Evolutionary conservation across 2,113 vertebrate species (phyloP).

Genomic region (Albula goreensis): DNA sequence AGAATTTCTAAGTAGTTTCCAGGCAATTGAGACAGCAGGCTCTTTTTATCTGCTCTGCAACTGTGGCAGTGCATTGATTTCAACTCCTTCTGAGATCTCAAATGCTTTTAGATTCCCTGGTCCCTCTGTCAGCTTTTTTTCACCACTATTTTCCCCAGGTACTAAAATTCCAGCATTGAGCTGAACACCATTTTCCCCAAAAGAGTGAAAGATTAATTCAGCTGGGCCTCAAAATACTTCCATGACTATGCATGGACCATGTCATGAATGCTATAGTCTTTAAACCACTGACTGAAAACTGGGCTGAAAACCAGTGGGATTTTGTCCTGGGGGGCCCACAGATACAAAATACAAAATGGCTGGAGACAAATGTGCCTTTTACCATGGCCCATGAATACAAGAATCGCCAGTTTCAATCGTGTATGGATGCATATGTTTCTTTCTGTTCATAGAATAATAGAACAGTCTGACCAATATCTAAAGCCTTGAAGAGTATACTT

Average conservation of each 20-base stretch:
- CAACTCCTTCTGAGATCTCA: constrained; percentile 80
- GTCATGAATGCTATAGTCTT: constrained; percentile 44
- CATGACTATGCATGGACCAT: constrained; percentile 51
- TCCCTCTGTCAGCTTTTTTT: constrained; percentile 48
- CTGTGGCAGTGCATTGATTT: constrained; percentile 82
- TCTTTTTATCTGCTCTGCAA: constrained; percentile 80
- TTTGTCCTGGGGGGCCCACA: constrained; percentile 47
- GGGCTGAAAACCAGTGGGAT: constrained; percentile 48
- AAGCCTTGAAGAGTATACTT: constrained; percentile 35
- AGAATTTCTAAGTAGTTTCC: constrained; percentile 83
- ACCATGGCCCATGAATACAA: constrained; percentile 51
- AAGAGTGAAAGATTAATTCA: constrained; percentile 65
- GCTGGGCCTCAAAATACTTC: constrained; percentile 61
- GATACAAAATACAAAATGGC: constrained; percentile 38
- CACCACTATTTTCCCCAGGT: constrained; percentile 61
- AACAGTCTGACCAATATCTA: constrained; percentile 35
- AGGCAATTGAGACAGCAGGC: constrained; percentile 79
- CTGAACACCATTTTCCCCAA: constrained; percentile 61
- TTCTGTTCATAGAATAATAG: neutral
- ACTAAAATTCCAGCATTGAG: constrained; percentile 76
- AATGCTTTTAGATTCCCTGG: constrained; percentile 78
- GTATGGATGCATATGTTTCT: constrained; percentile 24
- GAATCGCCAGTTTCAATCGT: constrained; percentile 53
- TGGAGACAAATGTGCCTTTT: constrained; percentile 53
- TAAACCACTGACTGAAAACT: too few relatives aligned